Evolutionary conservation across 1,140 invertebrate species (phyloP), one percentile per base, ranked within the genome.

Genomic region (Mizuhopecten yessoensis): DNA sequence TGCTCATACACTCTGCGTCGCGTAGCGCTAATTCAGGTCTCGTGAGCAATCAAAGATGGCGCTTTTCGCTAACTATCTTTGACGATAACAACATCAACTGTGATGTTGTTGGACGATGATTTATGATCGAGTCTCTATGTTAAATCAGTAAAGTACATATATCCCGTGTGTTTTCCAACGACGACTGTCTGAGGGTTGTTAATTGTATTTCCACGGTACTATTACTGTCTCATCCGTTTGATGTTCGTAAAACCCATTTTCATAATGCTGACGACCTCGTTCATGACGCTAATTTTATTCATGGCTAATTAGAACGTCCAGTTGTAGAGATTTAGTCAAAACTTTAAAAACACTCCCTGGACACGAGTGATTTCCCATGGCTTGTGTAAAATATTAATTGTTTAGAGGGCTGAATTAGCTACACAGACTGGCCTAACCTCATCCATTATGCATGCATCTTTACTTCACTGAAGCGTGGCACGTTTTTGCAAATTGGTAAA

Each of bases 311-410:
- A 75, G 57, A 75, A 75, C 57, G n/a, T 75, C 57, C 57, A 75
- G 57, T 75, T 75, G 57, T 75, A 75, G n/a, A 75, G 57, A 75
- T 75, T 75, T 75, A 75, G 57, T 75, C 57, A 75, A 75, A 75
- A 75, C 57, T 75, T 75, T 75, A 75, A 75, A 75, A 75, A 29
- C 57, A 75, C 57, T 75, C 57, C 57, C 57, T 75, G 57, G 57
- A 75, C 57, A 75, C 0, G 57, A 75, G 5, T 75, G 57, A 75
- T 75, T 75, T 75, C 57, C 57, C 57, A 75, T 75, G 57, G 57
- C 57, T 75, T 75, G 57, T 75, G 57, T 75, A 29, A 75, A 75
- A 75, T 75, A 75, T 75, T 75, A 75, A 75, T 75, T 75, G 57
- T 75, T 75, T 75, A n/a, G 57, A n/a, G 57, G 23, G 7, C 57